Percentiles rank a stretch among this genome's conserved stretches.
These are phyloP conservation scores for Albula goreensis DNA, from an alignment of 2,113 vertebrate genomes.

Conservation along the genomic window DNA sequence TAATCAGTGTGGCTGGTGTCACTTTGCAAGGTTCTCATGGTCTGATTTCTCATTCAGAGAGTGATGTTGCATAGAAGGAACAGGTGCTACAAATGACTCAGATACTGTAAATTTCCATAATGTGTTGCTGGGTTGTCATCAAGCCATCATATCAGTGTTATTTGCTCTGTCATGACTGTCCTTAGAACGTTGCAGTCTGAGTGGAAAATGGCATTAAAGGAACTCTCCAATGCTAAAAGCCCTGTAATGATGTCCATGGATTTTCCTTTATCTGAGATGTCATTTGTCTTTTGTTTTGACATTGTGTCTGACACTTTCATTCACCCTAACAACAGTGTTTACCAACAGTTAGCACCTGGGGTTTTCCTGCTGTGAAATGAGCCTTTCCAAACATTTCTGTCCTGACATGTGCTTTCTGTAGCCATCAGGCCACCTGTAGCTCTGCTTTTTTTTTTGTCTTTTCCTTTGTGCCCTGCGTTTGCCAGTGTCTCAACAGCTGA, in stretches of 20 bases:
- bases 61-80: too few relatives aligned
- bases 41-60: not conserved
- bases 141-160: not conserved
- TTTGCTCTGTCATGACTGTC: not conserved
- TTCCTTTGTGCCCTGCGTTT: slow-evolving; percentile 1
- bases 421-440: slow-evolving; percentile 24
- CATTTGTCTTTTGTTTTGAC: not conserved
- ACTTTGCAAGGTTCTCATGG: not conserved
- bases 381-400: slow-evolving; percentile 5
- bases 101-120: not conserved
- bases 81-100: not conserved
- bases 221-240: not conserved
- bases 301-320: not conserved
- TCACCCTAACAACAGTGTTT: not conserved
- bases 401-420: not conserved
- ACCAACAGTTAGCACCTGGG: not conserved
- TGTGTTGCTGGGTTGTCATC: not conserved
- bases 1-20: not conserved
- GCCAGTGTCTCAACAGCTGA: slow-evolving; percentile 14
- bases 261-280: not conserved
- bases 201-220: not conserved
- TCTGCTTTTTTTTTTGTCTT: not conserved
- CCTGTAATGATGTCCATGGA: not conserved
- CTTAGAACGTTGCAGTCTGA: not conserved
- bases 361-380: not conserved